Evolutionary conservation across 2,888 invertebrate species (phyloP).

Genomic region (Himalopsyche japonica): DNA sequence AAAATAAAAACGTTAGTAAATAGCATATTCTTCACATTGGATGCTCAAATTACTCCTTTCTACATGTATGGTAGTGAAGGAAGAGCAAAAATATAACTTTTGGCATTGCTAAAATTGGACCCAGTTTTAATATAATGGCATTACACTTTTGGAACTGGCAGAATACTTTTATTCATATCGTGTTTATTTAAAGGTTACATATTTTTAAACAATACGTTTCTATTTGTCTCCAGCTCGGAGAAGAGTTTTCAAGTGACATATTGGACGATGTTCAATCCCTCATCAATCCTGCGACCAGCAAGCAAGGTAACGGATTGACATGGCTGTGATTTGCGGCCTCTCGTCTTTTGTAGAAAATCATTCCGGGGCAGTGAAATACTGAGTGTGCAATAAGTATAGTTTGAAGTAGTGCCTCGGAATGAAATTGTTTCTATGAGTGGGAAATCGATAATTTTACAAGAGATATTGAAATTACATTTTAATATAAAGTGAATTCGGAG

Average conservation of each 20-base stretch:
- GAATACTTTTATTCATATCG: background rate
- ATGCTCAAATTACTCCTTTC: no score
- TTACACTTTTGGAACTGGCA: no score
- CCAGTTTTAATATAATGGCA: no score
- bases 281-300: conserved; percentile 83
- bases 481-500: background rate
- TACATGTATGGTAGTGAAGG: no score
- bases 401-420: background rate
- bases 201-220: background rate
- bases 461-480: background rate
- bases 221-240: conserved; percentile 68
- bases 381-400: conserved; percentile 14
- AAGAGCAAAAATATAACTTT: no score
- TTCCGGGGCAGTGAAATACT: conserved; percentile 21
- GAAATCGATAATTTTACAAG: background rate
- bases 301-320: conserved; percentile 83
- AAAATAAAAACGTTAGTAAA: no score
- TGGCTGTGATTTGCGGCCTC: conserved; percentile 67
- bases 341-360: background rate
- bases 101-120: no score
- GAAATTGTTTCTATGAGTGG: background rate
- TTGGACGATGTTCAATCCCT: conserved; percentile 88
- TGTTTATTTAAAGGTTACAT: background rate
- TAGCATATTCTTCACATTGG: no score
- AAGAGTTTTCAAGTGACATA: conserved; percentile 84